These are phyloP conservation scores for Amaurobius ferox DNA, from an alignment of 2,888 invertebrate species.

Conservation along the genomic window DNA sequence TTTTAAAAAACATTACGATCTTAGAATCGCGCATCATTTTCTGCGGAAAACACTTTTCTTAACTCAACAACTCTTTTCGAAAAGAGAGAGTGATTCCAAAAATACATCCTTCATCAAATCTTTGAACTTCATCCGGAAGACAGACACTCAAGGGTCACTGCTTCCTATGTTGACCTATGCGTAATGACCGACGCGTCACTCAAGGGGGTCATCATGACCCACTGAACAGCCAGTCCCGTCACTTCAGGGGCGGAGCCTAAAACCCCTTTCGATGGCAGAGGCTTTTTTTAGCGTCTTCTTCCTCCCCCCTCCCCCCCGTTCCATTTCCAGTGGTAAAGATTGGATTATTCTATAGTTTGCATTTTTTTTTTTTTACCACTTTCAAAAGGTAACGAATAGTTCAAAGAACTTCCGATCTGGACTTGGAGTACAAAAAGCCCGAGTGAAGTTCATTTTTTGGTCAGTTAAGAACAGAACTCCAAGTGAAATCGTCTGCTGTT, in stretches of 20 bases:
- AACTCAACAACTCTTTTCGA: too few relatives aligned
- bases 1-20: too few relatives aligned
- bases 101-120: neutral
- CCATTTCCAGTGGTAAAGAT: slow-evolving; percentile 29
- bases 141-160: neutral
- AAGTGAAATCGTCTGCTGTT: neutral
- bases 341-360: slow-evolving; percentile 37
- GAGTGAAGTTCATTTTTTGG: neutral
- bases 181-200: neutral
- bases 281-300: slow-evolving; percentile 15
- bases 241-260: slow-evolving; percentile 29
- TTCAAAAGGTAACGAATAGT: neutral
- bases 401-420: slow-evolving; percentile 63
- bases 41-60: too few relatives aligned
- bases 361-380: slow-evolving; percentile 23
- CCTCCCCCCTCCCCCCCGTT: neutral
- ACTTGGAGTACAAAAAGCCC: neutral
- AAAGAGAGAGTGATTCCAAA: neutral
- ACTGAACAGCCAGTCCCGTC: slow-evolving; percentile 49
- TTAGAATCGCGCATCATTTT: too few relatives aligned
- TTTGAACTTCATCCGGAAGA: neutral
- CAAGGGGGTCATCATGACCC: slow-evolving; percentile 48
- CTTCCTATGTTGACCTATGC: neutral
- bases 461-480: slow-evolving; percentile 29
- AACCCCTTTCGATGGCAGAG: neutral